phyloP scores from a whole-genome alignment of 2,888 invertebrate genomes.

The Ennomos fuscantarius region DNA sequence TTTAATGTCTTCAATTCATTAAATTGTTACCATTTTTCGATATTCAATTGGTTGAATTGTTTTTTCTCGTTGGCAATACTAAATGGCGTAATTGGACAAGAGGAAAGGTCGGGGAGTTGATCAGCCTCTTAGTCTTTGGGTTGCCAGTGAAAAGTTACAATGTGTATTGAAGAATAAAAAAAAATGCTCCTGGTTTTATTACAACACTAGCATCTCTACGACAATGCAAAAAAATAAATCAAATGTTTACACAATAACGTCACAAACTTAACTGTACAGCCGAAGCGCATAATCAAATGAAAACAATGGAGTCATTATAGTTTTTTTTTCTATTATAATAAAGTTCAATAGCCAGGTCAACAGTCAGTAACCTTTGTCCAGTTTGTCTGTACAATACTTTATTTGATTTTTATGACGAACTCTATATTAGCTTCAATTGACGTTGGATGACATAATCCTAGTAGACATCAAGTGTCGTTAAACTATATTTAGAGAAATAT shows the following conservation, averaged over 20 bases:
- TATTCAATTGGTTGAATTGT: too few relatives aligned
- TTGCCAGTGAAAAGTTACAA: too few relatives aligned
- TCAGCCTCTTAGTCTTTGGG: too few relatives aligned
- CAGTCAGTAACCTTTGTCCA: conserved; percentile 36
- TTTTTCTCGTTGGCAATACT: too few relatives aligned
- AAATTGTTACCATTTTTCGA: too few relatives aligned
- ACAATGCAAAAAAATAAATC: conserved; percentile 39
- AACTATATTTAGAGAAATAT: conserved; percentile 15
- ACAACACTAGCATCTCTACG: background rate
- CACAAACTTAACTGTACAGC: conserved; percentile 31
- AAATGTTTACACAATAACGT: conserved; percentile 36
- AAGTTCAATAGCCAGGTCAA: conserved; percentile 40
- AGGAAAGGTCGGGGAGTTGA: too few relatives aligned
- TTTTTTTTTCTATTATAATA: conserved; percentile 38
- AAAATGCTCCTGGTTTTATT: too few relatives aligned
- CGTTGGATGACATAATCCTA: background rate
- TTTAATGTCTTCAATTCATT: too few relatives aligned
- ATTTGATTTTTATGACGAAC: conserved; percentile 26
- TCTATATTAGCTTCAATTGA: conserved; percentile 23
- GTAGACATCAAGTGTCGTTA: conserved; percentile 9
- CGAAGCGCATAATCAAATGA: conserved; percentile 42
- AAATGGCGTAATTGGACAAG: too few relatives aligned
- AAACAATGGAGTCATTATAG: conserved; percentile 43
- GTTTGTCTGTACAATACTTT: conserved; percentile 22
- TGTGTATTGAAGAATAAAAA: too few relatives aligned